Percentiles rank a stretch among this genome's conserved stretches.
Evolutionary conservation across 2,888 invertebrate species (phyloP).

Genomic region (Erynnis tages): DNA sequence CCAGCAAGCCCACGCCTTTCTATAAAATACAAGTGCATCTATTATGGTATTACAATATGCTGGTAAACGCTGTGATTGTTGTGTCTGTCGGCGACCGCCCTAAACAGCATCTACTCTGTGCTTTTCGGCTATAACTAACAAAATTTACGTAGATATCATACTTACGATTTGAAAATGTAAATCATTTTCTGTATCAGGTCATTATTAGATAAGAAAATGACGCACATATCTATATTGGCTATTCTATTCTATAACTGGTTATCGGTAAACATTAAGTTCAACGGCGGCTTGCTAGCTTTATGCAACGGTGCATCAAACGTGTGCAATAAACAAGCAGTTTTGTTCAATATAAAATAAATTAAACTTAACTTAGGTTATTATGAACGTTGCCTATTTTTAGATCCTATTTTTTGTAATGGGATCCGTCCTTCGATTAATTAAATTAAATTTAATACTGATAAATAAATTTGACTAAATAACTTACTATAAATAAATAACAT

Average conservation of each 20-base stretch:
- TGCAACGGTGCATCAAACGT: conserved; percentile 17
- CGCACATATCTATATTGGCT: conserved; percentile 12
- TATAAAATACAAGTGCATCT: not conserved
- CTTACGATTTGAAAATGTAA: not conserved
- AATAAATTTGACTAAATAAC: conserved; percentile 14
- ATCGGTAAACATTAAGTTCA: conserved; percentile 15
- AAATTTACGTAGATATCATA: not conserved
- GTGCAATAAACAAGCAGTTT: not conserved
- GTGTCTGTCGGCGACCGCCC: not conserved
- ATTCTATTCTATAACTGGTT: conserved; percentile 8
- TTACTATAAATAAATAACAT: conserved; percentile 7
- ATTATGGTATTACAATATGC: not conserved
- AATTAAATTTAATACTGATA: conserved; percentile 15
- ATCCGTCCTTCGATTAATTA: not conserved
- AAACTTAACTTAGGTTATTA: conserved; percentile 7
- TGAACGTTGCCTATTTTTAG: not conserved
- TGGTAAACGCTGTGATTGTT: not conserved
- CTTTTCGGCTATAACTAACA: conserved; percentile 5
- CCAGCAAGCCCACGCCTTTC: conserved; percentile 18
- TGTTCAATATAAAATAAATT: conserved; percentile 12
- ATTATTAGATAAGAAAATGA: not conserved
- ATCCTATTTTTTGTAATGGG: too few relatives aligned
- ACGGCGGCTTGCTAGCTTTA: conserved; percentile 24
- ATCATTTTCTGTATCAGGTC: not conserved
- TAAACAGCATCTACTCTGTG: conserved; percentile 15